Evolutionary conservation across 2,888 invertebrate genomes (phyloP).

Genomic region (Sminthurides aquaticus): DNA sequence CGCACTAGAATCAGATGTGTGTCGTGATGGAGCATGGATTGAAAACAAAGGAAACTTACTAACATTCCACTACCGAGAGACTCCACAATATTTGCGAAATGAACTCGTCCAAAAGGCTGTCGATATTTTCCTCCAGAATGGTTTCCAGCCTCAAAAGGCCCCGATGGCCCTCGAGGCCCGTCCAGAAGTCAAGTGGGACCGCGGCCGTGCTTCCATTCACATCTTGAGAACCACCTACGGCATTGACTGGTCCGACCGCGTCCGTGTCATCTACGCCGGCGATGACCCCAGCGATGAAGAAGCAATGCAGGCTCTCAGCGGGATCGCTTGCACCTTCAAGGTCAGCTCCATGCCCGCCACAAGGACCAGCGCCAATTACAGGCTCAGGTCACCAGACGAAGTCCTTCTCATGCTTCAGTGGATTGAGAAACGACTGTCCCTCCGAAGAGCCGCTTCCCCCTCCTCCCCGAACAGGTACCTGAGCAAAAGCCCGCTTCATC

Average conservation of each 20-base stretch:
- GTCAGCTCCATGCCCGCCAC: conserved; percentile 47
- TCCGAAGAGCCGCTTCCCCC: conserved; percentile 32
- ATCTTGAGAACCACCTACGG: conserved; percentile 49
- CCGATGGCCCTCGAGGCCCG: conserved; percentile 48
- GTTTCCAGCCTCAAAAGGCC: conserved; percentile 47
- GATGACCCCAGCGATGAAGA: conserved; percentile 47
- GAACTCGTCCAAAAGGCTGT: conserved; percentile 45
- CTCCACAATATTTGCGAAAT: conserved; percentile 44
- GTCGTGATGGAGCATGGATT: conserved; percentile 49
- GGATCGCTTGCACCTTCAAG: conserved; percentile 49
- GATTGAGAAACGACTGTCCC: conserved; percentile 40
- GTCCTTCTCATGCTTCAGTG: conserved; percentile 48
- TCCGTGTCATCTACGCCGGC: conserved; percentile 48
- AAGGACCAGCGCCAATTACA: conserved; percentile 47
- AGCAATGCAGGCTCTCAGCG: conserved; percentile 47
- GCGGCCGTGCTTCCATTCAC: conserved; percentile 48
- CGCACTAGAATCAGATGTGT: conserved; percentile 45
- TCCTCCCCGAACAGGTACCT: conserved; percentile 27
- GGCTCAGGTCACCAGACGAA: conserved; percentile 47
- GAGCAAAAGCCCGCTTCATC: conserved; percentile 21
- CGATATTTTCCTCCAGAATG: conserved; percentile 46
- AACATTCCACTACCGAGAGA: conserved; percentile 49
- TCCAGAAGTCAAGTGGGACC: conserved; percentile 49
- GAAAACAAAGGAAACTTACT: conserved; percentile 49
- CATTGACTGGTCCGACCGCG: conserved; percentile 49